Evolutionary conservation across 2,113 vertebrate genomes (phyloP), one percentile per base, ranked within the genome.

Genomic region (Sphyrna mokarran): DNA sequence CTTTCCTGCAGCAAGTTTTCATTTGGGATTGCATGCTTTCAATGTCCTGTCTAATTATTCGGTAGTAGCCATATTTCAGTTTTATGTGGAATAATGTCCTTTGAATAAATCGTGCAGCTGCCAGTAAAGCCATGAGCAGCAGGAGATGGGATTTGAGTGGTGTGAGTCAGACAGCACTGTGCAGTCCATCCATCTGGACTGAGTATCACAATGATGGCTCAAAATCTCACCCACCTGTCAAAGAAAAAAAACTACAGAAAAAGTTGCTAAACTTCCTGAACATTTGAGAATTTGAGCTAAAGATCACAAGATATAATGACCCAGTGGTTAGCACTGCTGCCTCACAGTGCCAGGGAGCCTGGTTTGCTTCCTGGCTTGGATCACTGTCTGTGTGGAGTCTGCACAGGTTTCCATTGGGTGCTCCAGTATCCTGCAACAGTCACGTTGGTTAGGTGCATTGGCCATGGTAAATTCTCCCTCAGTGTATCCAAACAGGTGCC

Each of bases 21-120:
- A 43, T 48, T 76, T 95, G 68, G 40, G 94, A 76, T 95, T 95
- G 20, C 37, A 18, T 95, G n/a, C 8, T 93, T 93, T 66, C 89
- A 93, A 54, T 76, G 23, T 95, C 94, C 22, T 48, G 23, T 54
- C 40, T 72, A 76, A 95, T 54, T 48, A 70, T 95, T 72, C 94
- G 5, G 68, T 11, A 43, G 26, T 23, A 95, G 43, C 7, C 33
- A 43, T 76, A 76, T 70, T 95, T 95, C 20, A 69, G 68, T 95
- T 29, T 95, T 95, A 48, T 72, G 87, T 90, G 54, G 11, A 90
- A 90, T 90, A 26, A n/a, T 90, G 54, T 90, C 48, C 48, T 33
- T 23, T 40, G 18, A 48, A 70, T 54, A 72, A 72, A 33, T 68
- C 29, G 2, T 37, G 8, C 8, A 0, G 14, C 89, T 66, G 89